Evolutionary conservation across 2,113 vertebrate genomes (phyloP).

Genomic region (Oreamnos americanus): DNA sequence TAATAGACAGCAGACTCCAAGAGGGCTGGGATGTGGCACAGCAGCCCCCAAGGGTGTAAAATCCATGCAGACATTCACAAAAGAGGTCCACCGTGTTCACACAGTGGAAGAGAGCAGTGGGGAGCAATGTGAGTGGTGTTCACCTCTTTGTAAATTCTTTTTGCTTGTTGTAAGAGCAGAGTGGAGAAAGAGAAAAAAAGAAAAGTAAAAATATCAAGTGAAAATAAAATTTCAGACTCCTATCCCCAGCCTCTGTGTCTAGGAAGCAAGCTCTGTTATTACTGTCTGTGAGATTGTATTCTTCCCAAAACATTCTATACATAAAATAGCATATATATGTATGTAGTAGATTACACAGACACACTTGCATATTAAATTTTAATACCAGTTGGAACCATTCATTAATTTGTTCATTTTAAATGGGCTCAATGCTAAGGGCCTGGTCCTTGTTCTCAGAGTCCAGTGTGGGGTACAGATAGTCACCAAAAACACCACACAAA

Average conservation of each 20-base stretch:
- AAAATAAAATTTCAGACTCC: background rate
- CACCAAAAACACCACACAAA: background rate
- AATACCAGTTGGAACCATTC: background rate
- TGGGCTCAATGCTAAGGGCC: background rate
- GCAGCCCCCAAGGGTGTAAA: background rate
- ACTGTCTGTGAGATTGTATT: background rate
- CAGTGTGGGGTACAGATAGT: rapidly evolving
- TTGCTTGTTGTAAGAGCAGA: background rate
- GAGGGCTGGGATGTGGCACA: background rate
- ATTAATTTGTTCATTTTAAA: background rate
- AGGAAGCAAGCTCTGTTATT: background rate
- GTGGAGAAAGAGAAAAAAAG: background rate
- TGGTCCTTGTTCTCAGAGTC: background rate
- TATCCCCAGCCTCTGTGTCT: background rate
- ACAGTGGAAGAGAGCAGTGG: no score
- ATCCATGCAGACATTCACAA: background rate
- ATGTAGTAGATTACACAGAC: background rate
- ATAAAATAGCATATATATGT: background rate
- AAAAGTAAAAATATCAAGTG: background rate
- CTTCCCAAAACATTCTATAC: background rate
- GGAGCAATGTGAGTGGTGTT: background rate
- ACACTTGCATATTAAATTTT: background rate
- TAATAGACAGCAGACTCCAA: background rate
- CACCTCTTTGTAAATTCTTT: background rate
- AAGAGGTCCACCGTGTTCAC: rapidly evolving